phyloP scores from a whole-genome alignment of 2,113 vertebrate genomes.

The Ictalurus punctatus region DNA sequence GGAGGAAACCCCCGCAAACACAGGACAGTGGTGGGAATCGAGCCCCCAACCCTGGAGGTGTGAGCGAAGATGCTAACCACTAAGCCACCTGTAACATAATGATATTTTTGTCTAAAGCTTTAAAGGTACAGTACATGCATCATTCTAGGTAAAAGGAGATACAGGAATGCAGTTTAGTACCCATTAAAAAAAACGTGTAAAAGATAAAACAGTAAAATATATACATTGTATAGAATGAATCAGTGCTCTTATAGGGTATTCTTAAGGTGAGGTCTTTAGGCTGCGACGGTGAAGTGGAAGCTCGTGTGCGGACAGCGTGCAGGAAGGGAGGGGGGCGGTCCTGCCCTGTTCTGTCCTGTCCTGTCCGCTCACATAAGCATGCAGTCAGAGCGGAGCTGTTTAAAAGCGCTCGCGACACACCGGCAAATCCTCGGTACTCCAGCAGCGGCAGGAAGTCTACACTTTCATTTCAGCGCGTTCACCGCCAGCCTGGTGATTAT shows the following conservation, averaged over 20 bases:
- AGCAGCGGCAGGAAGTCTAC: neutral
- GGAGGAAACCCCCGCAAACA: too few species aligned
- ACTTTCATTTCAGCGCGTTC: neutral
- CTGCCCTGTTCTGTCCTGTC: conserved; percentile 66
- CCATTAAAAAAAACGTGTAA: neutral
- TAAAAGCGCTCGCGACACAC: conserved; percentile 65
- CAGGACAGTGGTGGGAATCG: too few species aligned
- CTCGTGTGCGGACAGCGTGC: conserved; percentile 71
- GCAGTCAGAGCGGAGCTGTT: conserved; percentile 70
- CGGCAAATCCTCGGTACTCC: conserved; percentile 46
- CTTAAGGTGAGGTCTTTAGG: conserved; percentile 42
- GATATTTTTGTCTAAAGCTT: neutral
- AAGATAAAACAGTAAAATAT: neutral
- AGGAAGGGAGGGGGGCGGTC: conserved; percentile 79
- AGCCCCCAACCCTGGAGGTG: too few species aligned
- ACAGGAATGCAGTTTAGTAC: neutral
- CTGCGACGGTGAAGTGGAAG: conserved; percentile 69
- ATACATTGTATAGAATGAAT: neutral
- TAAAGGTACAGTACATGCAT: neutral
- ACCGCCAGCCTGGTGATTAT: neutral
- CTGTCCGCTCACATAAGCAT: conserved; percentile 62
- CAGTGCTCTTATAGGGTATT: neutral
- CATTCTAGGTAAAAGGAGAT: neutral
- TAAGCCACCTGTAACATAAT: too few species aligned
- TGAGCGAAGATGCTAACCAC: too few species aligned